phyloP scores from a whole-genome alignment of 2,797 vertebrate species.

The Sparidentex hasta region DNA sequence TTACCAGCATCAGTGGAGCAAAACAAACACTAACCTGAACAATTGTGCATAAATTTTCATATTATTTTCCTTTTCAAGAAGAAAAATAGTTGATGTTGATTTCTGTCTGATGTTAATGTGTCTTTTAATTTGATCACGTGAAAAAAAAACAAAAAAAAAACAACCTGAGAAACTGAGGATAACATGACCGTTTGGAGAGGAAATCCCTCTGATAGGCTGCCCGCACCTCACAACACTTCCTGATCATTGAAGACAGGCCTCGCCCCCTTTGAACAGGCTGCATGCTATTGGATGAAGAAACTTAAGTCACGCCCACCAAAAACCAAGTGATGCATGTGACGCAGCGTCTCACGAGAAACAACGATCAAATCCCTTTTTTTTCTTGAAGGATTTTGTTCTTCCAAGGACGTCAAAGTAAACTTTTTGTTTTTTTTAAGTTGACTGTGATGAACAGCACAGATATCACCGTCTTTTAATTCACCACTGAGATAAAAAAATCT shows the following conservation, averaged over 20 bases:
- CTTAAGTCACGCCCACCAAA: slow-evolving; percentile 52
- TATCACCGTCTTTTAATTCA: background rate
- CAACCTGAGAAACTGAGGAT: slow-evolving; percentile 33
- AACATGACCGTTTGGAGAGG: slow-evolving; percentile 79
- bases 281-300: slow-evolving; percentile 76
- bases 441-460: background rate
- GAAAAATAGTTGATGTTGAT: background rate
- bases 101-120: slow-evolving; percentile 34
- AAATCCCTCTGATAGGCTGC: slow-evolving; percentile 56
- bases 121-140: background rate
- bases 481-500: background rate
- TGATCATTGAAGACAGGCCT: slow-evolving; percentile 40
- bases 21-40: too few species aligned
- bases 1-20: too few species aligned
- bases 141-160: too few species aligned
- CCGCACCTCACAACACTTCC: slow-evolving; percentile 10
- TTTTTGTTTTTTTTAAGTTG: background rate
- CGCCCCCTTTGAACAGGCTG: slow-evolving; percentile 56
- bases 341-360: slow-evolving; percentile 46
- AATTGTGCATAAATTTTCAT: too few species aligned
- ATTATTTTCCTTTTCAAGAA: background rate
- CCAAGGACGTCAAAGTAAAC: background rate
- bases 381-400: background rate
- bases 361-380: background rate
- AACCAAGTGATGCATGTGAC: slow-evolving; percentile 69